Percentiles rank a stretch among this genome's conserved stretches.
Evolutionary conservation across 2,797 vertebrate species (phyloP).

Genomic region (Phoeniculus purpureus): DNA sequence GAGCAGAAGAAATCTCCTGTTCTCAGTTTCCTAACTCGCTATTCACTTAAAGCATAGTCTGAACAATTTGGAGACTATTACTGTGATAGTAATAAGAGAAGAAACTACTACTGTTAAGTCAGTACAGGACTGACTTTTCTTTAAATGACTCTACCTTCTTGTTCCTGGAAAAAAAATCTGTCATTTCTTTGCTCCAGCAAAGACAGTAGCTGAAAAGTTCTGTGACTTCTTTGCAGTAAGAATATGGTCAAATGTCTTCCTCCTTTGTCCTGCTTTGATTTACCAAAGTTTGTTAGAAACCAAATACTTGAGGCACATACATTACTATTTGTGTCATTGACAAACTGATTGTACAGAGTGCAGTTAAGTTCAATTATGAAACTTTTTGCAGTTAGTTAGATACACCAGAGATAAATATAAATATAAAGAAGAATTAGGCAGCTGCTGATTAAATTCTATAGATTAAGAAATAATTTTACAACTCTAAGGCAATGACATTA

Average conservation of each 20-base stretch:
- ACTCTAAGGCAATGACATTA: neutral
- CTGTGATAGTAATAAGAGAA: neutral
- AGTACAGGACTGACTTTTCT: neutral
- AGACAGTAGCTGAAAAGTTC: neutral
- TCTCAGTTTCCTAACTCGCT: neutral
- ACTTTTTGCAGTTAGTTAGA: neutral
- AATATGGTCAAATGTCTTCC: neutral
- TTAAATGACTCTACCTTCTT: neutral
- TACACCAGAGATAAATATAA: neutral
- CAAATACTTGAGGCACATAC: neutral
- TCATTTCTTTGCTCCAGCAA: neutral
- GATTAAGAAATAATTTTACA: neutral
- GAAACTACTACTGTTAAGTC: neutral
- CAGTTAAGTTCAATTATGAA: neutral
- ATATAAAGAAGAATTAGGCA: neutral
- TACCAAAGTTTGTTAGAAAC: neutral
- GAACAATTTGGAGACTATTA: neutral
- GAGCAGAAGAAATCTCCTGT: neutral
- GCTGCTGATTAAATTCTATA: neutral
- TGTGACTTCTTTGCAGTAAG: neutral
- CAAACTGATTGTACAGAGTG: neutral
- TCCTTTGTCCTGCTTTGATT: neutral
- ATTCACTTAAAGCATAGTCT: neutral
- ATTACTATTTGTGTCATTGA: neutral
- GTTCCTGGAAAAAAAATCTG: neutral